These are phyloP conservation scores for Muscicapa comitata DNA, from an alignment of 2,797 vertebrate genomes.

Conservation along the genomic window DNA sequence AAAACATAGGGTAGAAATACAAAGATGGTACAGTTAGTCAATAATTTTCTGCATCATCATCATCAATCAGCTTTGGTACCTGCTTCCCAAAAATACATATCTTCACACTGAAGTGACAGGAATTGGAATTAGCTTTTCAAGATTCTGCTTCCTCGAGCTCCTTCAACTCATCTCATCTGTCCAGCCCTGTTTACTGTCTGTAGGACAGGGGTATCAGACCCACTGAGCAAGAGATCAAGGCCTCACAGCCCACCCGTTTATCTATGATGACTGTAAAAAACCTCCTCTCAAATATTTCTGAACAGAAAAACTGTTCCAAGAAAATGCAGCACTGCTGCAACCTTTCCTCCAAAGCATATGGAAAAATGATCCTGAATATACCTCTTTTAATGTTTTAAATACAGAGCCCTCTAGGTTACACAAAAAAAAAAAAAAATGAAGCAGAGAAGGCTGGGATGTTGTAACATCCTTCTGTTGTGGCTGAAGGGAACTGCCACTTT, in stretches of 20 bases:
- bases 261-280: background rate
- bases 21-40: background rate
- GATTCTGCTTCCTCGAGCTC: background rate
- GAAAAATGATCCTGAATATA: background rate
- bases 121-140: background rate
- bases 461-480: background rate
- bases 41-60: background rate
- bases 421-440: background rate
- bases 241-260: background rate
- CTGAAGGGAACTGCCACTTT: background rate
- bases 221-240: background rate
- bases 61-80: background rate
- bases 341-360: background rate
- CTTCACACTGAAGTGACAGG: background rate
- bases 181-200: background rate
- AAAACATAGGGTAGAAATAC: background rate
- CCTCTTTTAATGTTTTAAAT: background rate
- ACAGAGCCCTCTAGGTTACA: background rate
- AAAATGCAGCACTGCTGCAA: background rate
- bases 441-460: background rate
- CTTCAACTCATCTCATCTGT: background rate
- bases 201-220: fast-evolving
- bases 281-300: background rate
- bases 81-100: background rate
- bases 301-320: background rate